These are phyloP conservation scores for Chelonia mydas DNA, from an alignment of 2,797 vertebrate genomes.

Conservation along the genomic window DNA sequence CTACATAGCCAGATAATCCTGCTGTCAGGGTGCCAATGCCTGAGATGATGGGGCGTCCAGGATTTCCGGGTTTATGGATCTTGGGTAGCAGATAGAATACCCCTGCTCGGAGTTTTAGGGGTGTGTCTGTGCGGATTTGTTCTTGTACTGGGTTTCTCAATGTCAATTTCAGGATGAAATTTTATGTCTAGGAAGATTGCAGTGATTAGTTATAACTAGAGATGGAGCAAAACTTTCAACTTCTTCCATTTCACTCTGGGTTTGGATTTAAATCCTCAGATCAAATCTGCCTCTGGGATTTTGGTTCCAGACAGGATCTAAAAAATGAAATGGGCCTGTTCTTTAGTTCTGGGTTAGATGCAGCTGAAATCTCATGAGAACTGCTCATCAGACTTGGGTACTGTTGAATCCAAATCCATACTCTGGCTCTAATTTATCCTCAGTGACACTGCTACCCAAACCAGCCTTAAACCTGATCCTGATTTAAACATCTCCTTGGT, in stretches of 20 bases:
- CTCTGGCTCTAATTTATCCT: no score
- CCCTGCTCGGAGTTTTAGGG: no score
- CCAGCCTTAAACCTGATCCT: no score
- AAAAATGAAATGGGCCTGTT: neutral
- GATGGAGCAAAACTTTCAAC: neutral
- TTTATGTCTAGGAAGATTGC: conserved; percentile 6
- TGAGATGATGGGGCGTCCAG: no score
- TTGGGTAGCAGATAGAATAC: no score
- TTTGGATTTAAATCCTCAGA: neutral
- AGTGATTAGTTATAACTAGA: conserved; percentile 3
- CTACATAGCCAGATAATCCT: no score
- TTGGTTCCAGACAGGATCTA: neutral
- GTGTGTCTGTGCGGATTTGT: no score
- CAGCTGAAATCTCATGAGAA: neutral
- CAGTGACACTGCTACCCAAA: no score
- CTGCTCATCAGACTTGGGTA: neutral
- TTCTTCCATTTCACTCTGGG: neutral
- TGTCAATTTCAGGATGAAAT: neutral
- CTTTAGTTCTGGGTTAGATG: neutral
- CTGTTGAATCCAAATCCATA: neutral
- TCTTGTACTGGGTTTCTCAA: neutral
- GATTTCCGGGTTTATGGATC: no score
- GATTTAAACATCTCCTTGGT: no score
- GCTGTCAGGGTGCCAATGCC: no score
- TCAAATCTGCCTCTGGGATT: neutral